Conservation (phyloP, 2,113 vertebrate species). For the Microtus ochrogaster region DNA sequence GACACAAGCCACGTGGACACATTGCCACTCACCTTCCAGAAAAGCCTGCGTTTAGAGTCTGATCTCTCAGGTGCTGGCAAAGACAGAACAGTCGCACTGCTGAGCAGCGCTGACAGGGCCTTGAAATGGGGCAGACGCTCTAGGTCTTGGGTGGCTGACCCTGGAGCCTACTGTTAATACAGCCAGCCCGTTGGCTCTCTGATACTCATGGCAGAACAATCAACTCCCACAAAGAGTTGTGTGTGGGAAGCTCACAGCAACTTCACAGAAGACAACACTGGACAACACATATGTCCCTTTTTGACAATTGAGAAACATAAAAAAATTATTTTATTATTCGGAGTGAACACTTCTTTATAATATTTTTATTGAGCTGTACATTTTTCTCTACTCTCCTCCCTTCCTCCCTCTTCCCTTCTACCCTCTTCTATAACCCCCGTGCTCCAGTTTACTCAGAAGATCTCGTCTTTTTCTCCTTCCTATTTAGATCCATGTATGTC, state of each 20-base stretch:
- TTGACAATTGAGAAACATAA: too few relatives aligned
- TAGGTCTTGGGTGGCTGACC: fast-evolving
- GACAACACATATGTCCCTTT: not conserved
- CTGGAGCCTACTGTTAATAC: fast-evolving
- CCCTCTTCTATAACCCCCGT: too few relatives aligned
- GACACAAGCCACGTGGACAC: fast-evolving
- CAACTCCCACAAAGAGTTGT: fast-evolving
- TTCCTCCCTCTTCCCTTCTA: too few relatives aligned
- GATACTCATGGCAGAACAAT: not conserved
- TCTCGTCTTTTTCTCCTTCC: too few relatives aligned
- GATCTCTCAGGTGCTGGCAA: too few relatives aligned
- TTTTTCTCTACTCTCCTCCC: too few relatives aligned
- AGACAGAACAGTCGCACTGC: fast-evolving
- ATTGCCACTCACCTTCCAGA: fast-evolving
- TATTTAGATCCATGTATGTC: too few relatives aligned
- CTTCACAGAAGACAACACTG: fast-evolving
- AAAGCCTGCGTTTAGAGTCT: not conserved
- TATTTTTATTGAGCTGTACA: too few relatives aligned
- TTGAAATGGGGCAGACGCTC: not conserved
- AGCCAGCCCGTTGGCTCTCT: too few relatives aligned
- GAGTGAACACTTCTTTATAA: too few relatives aligned
- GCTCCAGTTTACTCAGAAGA: too few relatives aligned
- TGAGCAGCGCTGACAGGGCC: fast-evolving
- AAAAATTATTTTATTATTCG: too few relatives aligned
- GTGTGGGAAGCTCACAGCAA: not conserved